A percentile compares a stretch with the other conserved stretches of the same genome.
These are phyloP conservation scores for Tragelaphus scriptus DNA, from an alignment of 2,113 vertebrate species.

Conservation along the genomic window DNA sequence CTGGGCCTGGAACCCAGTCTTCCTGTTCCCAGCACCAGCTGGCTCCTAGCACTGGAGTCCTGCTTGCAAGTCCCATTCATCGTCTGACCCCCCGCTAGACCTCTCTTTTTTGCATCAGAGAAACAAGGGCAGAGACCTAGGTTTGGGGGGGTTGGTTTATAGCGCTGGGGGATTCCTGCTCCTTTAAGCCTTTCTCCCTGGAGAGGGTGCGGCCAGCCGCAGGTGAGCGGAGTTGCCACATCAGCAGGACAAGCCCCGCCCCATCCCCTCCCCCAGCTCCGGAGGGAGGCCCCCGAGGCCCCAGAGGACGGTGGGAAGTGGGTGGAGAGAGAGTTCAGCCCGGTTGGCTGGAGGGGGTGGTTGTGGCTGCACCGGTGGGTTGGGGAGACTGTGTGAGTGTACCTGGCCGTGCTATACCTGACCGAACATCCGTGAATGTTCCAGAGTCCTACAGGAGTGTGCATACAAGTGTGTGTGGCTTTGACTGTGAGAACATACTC, in stretches of 20 bases:
- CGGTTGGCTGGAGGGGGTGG: not conserved
- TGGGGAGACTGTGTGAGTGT: not conserved
- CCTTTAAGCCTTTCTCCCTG: constrained; percentile 33
- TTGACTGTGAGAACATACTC: not conserved
- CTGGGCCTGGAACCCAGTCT: not conserved
- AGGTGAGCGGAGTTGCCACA: constrained; percentile 59
- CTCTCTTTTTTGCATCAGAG: not conserved
- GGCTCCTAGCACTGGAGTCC: not conserved
- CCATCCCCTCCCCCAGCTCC: not conserved
- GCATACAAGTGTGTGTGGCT: not conserved
- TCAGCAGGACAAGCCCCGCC: constrained; percentile 31
- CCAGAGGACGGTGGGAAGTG: constrained; percentile 65
- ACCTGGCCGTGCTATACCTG: not conserved
- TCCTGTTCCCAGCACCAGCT: not conserved
- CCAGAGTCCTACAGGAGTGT: not conserved
- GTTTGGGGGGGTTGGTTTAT: not conserved
- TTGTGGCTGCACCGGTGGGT: not conserved
- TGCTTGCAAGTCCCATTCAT: not conserved
- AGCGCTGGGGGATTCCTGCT: not conserved
- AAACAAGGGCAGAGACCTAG: not conserved
- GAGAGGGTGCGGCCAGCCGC: constrained; percentile 35
- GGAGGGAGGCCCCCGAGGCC: constrained; percentile 40
- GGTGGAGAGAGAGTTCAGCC: constrained; percentile 22
- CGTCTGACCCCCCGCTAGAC: not conserved
- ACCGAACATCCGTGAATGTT: not conserved